A percentile compares a stretch with the other conserved stretches of the same genome.
Conservation (phyloP, 2,888 invertebrate genomes). For the Campopleginae sp. region DNA sequence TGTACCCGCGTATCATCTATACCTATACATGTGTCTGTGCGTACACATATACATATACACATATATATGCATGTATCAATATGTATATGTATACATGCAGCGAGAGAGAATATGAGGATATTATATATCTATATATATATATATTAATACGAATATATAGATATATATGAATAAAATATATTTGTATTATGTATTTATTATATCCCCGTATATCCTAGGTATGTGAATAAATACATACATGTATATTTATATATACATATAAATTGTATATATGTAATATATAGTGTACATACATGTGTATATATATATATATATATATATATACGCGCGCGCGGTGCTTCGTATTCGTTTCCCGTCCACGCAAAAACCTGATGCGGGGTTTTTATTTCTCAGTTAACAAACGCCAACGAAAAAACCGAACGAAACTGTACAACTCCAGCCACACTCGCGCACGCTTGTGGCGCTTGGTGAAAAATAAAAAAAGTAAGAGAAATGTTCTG, state of each 20-base stretch:
- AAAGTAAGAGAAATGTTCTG: constrained; percentile 13
- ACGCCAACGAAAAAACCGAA: constrained; percentile 11
- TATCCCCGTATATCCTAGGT: constrained; percentile 21
- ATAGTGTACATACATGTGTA: not conserved
- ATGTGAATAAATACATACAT: not conserved
- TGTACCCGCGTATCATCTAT: constrained; percentile 44
- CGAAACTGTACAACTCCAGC: not conserved
- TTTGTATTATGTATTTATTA: constrained; percentile 21
- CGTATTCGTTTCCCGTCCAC: constrained; percentile 26
- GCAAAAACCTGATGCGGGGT: constrained; percentile 32
- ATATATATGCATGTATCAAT: not conserved
- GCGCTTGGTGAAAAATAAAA: constrained; percentile 15
- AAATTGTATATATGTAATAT: not conserved
- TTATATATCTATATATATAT: not conserved
- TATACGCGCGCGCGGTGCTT: constrained; percentile 1
- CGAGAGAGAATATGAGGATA: no score
- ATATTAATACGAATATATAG: not conserved
- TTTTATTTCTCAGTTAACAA: constrained; percentile 11
- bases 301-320: not conserved
- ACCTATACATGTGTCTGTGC: constrained; percentile 10
- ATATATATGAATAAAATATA: no score
- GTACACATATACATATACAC: not conserved
- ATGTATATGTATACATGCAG: not conserved
- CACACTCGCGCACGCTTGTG: constrained; percentile 37
- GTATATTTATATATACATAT: not conserved